These are phyloP conservation scores for Zosterops hypoxanthus DNA, from an alignment of 2,113 vertebrate genomes.

Conservation along the genomic window DNA sequence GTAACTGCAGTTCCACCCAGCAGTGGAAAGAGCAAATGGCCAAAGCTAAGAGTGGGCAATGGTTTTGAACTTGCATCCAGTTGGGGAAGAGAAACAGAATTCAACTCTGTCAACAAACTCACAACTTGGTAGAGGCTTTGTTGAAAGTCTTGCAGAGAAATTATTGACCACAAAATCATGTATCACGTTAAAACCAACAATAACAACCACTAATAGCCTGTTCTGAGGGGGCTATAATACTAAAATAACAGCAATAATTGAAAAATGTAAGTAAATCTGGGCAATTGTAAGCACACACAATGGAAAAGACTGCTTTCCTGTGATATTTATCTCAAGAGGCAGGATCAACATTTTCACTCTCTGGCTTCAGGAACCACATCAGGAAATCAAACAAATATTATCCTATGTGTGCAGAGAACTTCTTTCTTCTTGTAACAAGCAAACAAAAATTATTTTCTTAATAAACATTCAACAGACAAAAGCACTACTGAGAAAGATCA, in stretches of 20 bases:
- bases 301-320: neutral
- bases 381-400: constrained; percentile 49
- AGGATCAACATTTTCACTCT: constrained; percentile 14
- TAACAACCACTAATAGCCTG: neutral
- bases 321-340: neutral
- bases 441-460: constrained; percentile 49
- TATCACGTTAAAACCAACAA: neutral
- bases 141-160: neutral
- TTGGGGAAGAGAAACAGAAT: neutral
- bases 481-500: neutral
- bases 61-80: neutral
- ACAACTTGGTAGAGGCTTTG: neutral
- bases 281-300: neutral
- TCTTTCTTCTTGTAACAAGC: constrained; percentile 18
- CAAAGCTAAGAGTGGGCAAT: neutral
- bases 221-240: neutral
- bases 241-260: neutral
- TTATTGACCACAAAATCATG: neutral
- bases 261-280: neutral
- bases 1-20: neutral
- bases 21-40: neutral
- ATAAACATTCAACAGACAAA: constrained; percentile 17
- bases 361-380: neutral
- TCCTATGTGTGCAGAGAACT: neutral
- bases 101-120: neutral